Conservation (phyloP, 1,140 invertebrate genomes). For the Macrostomum lignano region DNA sequence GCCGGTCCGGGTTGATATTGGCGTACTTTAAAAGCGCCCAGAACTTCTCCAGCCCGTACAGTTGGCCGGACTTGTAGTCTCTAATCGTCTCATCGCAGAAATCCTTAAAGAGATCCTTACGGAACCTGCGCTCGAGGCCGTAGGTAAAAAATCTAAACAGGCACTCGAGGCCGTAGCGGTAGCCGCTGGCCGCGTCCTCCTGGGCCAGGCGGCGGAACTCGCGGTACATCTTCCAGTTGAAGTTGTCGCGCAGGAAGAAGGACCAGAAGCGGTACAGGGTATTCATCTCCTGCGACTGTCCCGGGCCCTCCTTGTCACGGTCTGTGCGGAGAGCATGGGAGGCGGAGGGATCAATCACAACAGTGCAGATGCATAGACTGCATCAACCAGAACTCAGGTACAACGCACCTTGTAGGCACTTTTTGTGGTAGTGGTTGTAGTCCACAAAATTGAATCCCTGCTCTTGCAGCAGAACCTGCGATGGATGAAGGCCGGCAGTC, state of each 20-base stretch:
- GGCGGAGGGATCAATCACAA: no score
- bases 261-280: constrained; percentile 95
- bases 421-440: no score
- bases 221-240: constrained; percentile 88
- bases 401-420: no score
- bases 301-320: constrained; percentile 59
- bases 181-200: constrained; percentile 64
- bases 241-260: constrained; percentile 88
- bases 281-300: constrained; percentile 45
- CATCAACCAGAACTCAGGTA: no score
- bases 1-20: no score
- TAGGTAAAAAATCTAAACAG: constrained; percentile 95
- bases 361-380: no score
- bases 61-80: constrained; percentile 64
- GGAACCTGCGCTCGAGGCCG: constrained; percentile 73
- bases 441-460: no score
- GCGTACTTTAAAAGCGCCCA: constrained; percentile 78
- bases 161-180: constrained; percentile 64
- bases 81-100: constrained; percentile 71
- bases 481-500: no score
- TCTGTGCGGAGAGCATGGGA: constrained; percentile 15
- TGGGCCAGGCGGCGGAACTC: constrained; percentile 63
- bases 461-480: no score
- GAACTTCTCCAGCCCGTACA: constrained; percentile 93
- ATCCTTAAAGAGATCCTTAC: constrained; percentile 64